Conservation (phyloP, 2,888 invertebrate species). For the Pachliopta kotzebuea region DNA sequence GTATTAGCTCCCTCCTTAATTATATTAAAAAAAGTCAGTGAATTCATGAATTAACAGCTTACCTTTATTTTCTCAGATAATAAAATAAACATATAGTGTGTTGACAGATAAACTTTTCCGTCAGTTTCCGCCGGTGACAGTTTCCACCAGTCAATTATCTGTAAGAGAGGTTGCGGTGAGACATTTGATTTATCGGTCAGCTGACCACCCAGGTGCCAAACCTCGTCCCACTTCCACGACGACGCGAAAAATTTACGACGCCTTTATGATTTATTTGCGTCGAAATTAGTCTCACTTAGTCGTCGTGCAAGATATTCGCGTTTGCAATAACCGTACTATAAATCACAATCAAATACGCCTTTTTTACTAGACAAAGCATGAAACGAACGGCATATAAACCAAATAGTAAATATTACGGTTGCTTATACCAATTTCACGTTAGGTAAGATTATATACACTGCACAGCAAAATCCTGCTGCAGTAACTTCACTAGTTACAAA, state of each 20-base stretch:
- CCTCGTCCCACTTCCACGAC: conserved; percentile 37
- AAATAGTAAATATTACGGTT: too few relatives aligned
- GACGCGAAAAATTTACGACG: conserved; percentile 48
- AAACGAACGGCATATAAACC: too few relatives aligned
- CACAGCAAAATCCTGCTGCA: too few relatives aligned
- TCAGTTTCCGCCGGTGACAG: conserved; percentile 6
- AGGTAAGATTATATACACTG: too few relatives aligned
- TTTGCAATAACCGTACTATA: not conserved
- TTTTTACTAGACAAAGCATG: too few relatives aligned
- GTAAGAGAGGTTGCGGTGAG: conserved; percentile 8
- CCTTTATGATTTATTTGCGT: conserved; percentile 46
- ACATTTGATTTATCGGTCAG: conserved; percentile 57
- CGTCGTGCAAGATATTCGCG: not conserved
- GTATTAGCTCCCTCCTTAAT: too few relatives aligned
- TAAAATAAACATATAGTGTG: not conserved
- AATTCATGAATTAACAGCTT: too few relatives aligned
- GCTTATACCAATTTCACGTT: too few relatives aligned
- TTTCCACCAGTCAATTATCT: not conserved
- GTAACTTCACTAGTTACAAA: too few relatives aligned
- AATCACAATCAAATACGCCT: not conserved
- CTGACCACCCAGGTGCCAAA: conserved; percentile 63
- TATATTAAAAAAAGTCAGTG: too few relatives aligned
- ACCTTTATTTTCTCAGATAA: not conserved
- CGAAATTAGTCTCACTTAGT: conserved; percentile 23
- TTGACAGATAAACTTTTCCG: not conserved